Percentiles rank a stretch among this genome's conserved stretches.
Conservation (phyloP, 1,140 invertebrate genomes). For the Drosophila prosaltans region DNA sequence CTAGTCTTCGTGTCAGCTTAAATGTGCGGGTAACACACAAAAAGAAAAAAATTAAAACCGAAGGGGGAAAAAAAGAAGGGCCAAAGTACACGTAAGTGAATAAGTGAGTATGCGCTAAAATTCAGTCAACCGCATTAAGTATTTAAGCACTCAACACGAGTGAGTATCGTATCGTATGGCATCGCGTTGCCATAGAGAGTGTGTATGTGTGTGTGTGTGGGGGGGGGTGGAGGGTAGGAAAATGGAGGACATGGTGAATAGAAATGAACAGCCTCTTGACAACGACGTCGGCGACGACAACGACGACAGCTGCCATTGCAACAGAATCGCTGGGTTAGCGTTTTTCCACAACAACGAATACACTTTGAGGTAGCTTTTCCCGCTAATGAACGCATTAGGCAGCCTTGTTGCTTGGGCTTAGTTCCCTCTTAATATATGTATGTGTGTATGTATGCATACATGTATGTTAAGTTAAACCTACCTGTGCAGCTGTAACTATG, state of each 20-base stretch:
- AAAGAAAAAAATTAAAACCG: background rate
- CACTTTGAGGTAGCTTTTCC: constrained; percentile 78
- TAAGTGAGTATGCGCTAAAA: constrained; percentile 72
- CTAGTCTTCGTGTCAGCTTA: constrained; percentile 56
- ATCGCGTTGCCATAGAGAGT: constrained; percentile 26
- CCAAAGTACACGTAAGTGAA: constrained; percentile 56
- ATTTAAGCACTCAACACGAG: constrained; percentile 76
- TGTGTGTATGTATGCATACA: background rate
- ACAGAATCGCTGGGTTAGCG: constrained; percentile 66
- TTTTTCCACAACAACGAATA: constrained; percentile 75
- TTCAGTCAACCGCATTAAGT: constrained; percentile 79
- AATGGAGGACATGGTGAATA: background rate
- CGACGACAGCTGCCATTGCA: constrained; percentile 37
- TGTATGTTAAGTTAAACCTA: background rate
- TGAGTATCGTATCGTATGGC: constrained; percentile 39
- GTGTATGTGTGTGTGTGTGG: background rate
- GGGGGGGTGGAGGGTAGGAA: background rate
- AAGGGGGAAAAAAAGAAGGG: constrained; percentile 19
- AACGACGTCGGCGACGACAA: constrained; percentile 13
- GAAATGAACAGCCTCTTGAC: constrained; percentile 15
- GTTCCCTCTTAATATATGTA: constrained; percentile 34
- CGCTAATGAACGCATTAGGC: constrained; percentile 79
- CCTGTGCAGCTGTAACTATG: constrained; percentile 18
- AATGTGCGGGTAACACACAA: constrained; percentile 6
- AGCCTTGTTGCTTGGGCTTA: constrained; percentile 69